phyloP scores from a whole-genome alignment of 2,113 vertebrate species.

The Bubalus kerabau region DNA sequence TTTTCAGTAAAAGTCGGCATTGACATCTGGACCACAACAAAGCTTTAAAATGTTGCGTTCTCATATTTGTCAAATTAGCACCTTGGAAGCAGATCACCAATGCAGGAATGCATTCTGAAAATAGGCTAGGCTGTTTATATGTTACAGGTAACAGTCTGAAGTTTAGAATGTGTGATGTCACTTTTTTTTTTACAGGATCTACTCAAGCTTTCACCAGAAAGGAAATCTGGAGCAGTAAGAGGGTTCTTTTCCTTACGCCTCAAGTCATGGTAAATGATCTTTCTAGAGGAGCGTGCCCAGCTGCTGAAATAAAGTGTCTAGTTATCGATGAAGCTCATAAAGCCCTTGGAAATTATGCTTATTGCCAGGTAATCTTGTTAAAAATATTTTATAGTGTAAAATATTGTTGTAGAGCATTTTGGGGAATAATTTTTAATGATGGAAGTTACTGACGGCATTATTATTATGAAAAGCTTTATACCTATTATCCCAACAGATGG shows the following conservation, averaged over 20 bases:
- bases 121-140: not conserved
- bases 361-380: constrained; percentile 89
- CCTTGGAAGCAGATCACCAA: not conserved
- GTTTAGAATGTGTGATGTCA: not conserved
- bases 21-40: not conserved
- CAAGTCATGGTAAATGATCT: constrained; percentile 98
- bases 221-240: constrained; percentile 87
- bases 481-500: not conserved
- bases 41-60: not conserved
- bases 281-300: constrained; percentile 89
- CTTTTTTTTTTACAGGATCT: constrained; percentile 78
- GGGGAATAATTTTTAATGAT: not conserved
- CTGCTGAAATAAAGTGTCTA: constrained; percentile 89
- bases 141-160: not conserved
- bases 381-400: not conserved
- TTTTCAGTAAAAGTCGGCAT: not conserved
- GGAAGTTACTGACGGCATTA: not conserved
- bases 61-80: not conserved
- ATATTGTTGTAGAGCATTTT: not conserved
- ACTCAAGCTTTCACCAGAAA: constrained; percentile 86
- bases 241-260: constrained; percentile 95
- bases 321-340: constrained; percentile 98
- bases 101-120: not conserved
- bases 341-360: constrained; percentile 95
- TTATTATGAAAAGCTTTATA: not conserved